Evolutionary conservation across 2,797 vertebrate species (phyloP), one percentile per base, ranked within the genome.

Genomic region (Fratercula arctica): DNA sequence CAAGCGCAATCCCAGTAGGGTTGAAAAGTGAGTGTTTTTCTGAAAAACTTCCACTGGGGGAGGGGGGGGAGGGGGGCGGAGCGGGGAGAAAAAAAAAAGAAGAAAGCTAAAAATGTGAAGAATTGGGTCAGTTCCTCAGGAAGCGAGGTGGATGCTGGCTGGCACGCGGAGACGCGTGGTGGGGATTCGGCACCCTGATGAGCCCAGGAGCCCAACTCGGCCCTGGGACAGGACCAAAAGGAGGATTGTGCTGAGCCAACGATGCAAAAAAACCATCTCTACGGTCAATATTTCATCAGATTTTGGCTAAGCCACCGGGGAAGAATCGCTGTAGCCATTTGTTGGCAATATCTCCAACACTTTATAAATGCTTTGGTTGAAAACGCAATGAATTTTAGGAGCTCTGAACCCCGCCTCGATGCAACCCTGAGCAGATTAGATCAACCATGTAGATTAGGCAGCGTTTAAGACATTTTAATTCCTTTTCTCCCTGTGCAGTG

Each of bases 271-370:
- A 48, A 25, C 1, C 60, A 29, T 33, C 16, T 46, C 35, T 6
- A 17, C 4, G n/a, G 35, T 51, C 35, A 59, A 1, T 11, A 48
- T 41, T 85, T 76, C 17, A 41, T 23, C 39, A 0, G 3, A 4
- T 33, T 70, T 70, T 63, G 60, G 43, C 28, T 33, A 66, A 54
- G 18, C 24, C 48, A 10, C 15, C 0, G 0, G 31, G 16, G 59
- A 41, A 87, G 21, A 56, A 24, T 0, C 26, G 13, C 4, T 14
- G 6, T 2, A 18, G 10, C 13, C 2, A 1, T 21, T 15, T 50
- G 39, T 45, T 68, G 26, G 4, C 5, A 11, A 41, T 41, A 15
- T 18, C 60, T 68, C 76, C 20, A 45, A 48, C 10, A 29, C 28
- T 35, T 29, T 46, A 33, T 31, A 66, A 50, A 51, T 11, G n/a